A percentile compares a stretch with the other conserved stretches of the same genome.
Conservation (phyloP, 2,888 invertebrate genomes). For the Nomada lathburiana region DNA sequence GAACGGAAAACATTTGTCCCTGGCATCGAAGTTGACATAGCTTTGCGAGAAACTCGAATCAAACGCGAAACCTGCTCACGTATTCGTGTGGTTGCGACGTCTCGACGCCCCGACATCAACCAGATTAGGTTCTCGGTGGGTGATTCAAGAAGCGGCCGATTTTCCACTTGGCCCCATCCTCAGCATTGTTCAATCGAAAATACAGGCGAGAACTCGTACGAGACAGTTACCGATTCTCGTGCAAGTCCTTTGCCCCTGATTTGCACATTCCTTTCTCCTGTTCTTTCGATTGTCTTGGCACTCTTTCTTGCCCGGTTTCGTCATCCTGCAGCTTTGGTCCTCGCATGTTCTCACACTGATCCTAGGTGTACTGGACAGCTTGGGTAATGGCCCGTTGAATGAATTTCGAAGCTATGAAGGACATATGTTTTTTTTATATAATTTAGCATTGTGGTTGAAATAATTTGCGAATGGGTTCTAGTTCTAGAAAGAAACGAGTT, state of each 20-base stretch:
- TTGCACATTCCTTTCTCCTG: constrained; percentile 79
- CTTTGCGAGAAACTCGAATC: neutral
- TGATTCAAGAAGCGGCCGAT: constrained; percentile 36
- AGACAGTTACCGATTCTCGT: constrained; percentile 79
- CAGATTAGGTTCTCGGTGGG: constrained; percentile 38
- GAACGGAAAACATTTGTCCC: constrained; percentile 9
- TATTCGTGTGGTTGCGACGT: neutral
- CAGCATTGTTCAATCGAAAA: constrained; percentile 78
- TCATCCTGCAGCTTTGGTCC: constrained; percentile 42
- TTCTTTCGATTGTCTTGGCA: constrained; percentile 80
- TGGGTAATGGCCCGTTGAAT: constrained; percentile 43
- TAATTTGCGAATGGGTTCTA: neutral
- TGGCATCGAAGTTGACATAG: neutral
- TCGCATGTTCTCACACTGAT: constrained; percentile 48
- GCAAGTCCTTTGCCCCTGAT: constrained; percentile 78
- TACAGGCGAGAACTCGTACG: constrained; percentile 79
- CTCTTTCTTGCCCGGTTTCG: constrained; percentile 76
- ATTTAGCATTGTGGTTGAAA: neutral
- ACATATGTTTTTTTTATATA: neutral
- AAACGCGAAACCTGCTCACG: neutral
- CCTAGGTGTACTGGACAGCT: constrained; percentile 70
- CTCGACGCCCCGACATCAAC: constrained; percentile 4
- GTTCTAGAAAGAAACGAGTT: neutral
- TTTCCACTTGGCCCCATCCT: neutral
- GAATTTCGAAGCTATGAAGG: constrained; percentile 36